Evolutionary conservation across 2,113 vertebrate species (phyloP).

Genomic region (Aleadryas rufinucha): DNA sequence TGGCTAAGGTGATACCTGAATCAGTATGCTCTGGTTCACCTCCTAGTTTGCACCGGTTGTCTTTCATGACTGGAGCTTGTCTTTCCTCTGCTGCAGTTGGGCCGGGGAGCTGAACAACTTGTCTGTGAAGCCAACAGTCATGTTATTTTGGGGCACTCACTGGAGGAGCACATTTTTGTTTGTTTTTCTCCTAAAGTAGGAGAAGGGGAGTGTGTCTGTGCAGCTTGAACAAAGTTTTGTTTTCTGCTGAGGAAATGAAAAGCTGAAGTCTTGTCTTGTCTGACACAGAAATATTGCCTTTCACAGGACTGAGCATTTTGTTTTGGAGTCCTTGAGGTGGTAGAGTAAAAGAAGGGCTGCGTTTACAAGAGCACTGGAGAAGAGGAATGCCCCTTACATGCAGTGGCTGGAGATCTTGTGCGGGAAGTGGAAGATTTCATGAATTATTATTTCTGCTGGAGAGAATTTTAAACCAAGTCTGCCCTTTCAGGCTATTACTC

Average conservation of each 20-base stretch:
- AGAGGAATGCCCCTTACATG: not conserved
- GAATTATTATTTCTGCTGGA: not conserved
- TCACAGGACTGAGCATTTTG: not conserved
- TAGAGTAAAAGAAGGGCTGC: not conserved
- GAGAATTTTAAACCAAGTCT: not conserved
- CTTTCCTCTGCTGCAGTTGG: not conserved
- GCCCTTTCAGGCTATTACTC: not conserved
- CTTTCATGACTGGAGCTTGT: not conserved
- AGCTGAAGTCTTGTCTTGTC: not conserved
- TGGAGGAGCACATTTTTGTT: not conserved
- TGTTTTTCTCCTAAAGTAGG: not conserved
- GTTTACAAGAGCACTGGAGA: not conserved
- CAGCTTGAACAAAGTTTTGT: constrained; percentile 15
- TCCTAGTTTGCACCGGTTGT: not conserved
- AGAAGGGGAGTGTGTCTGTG: not conserved
- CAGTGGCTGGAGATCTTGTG: not conserved
- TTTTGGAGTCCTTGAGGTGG: not conserved
- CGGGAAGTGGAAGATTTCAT: not conserved
- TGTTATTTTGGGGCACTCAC: not conserved
- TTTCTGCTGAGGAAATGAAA: constrained; percentile 1
- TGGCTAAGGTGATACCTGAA: not conserved
- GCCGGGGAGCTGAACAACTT: not conserved
- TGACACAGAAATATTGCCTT: not conserved
- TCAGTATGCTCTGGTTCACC: not conserved
- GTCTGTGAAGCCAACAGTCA: not conserved